phyloP scores from a whole-genome alignment of 1,140 invertebrate genomes.

The Drosophila tani region DNA sequence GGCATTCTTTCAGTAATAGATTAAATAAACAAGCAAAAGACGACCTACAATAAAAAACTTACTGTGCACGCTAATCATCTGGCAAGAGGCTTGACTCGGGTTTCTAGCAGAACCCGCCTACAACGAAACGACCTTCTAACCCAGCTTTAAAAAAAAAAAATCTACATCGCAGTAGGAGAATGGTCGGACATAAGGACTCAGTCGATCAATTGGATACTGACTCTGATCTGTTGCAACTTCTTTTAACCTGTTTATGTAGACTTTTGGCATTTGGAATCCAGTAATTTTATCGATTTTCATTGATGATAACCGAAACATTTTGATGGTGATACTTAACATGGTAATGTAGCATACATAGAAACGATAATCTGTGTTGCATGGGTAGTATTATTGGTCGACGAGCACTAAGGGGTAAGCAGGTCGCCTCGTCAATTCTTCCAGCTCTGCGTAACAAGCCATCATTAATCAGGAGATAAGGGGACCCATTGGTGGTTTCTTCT shows the following conservation, averaged over 20 bases:
- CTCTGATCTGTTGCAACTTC: neutral
- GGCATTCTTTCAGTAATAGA: no score
- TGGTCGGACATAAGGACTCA: neutral
- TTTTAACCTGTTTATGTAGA: neutral
- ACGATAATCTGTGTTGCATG: neutral
- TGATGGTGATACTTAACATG: neutral
- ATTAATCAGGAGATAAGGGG: neutral
- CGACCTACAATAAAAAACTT: no score
- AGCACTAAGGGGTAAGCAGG: constrained; percentile 4
- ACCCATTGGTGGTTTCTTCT: neutral
- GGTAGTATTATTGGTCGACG: neutral
- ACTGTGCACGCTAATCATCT: no score
- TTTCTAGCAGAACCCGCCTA: no score
- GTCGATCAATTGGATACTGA: neutral
- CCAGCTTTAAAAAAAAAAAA: no score
- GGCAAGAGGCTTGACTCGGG: no score
- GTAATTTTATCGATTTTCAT: neutral
- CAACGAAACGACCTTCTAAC: no score
- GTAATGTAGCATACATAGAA: neutral
- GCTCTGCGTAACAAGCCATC: neutral
- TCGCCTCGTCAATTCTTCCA: neutral
- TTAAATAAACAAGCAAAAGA: no score
- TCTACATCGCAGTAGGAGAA: neutral
- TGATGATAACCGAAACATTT: no score
- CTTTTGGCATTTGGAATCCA: neutral